Evolutionary conservation across 1,140 invertebrate species (phyloP).

Genomic region (Streblospio benedicti): DNA sequence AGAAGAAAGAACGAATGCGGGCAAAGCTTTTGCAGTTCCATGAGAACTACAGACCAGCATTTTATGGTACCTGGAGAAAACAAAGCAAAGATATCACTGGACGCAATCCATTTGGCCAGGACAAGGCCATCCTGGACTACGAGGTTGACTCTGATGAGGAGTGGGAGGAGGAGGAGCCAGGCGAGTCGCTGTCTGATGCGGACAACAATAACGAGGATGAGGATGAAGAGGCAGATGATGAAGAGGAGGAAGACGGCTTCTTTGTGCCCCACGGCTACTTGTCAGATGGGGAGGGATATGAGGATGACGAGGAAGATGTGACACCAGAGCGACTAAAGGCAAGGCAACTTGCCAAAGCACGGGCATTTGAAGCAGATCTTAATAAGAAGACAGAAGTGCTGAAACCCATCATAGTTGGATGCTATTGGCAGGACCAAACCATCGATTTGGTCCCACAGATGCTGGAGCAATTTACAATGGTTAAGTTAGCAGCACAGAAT

Average conservation of each 20-base stretch:
- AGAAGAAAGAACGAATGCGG: background rate
- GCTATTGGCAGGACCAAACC: too few species aligned
- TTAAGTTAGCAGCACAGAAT: too few species aligned
- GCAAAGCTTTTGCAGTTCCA: slow-evolving; percentile 81
- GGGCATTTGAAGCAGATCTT: slow-evolving; percentile 55
- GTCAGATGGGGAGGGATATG: slow-evolving; percentile 70
- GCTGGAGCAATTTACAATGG: too few species aligned
- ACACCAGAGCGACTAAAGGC: slow-evolving; percentile 18
- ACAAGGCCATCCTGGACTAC: slow-evolving; percentile 75
- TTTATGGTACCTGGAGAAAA: slow-evolving; percentile 94
- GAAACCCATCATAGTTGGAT: slow-evolving; percentile 72
- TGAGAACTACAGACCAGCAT: slow-evolving; percentile 86
- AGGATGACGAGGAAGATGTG: slow-evolving; percentile 61
- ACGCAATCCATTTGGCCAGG: slow-evolving; percentile 69
- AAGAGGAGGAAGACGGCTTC: slow-evolving; percentile 87
- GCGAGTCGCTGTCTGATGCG: slow-evolving; percentile 52
- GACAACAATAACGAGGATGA: slow-evolving; percentile 65
- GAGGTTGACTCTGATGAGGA: slow-evolving; percentile 94
- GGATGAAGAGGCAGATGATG: slow-evolving; percentile 54
- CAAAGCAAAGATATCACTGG: slow-evolving; percentile 59
- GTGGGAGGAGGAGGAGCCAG: slow-evolving; percentile 90
- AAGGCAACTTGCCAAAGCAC: slow-evolving; percentile 28
- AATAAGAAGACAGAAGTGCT: slow-evolving; percentile 72
- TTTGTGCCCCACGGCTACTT: slow-evolving; percentile 95
- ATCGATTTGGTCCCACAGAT: too few species aligned